phyloP scores from a whole-genome alignment of 1,140 invertebrate species.

The Venustaconcha ellipsiformis region DNA sequence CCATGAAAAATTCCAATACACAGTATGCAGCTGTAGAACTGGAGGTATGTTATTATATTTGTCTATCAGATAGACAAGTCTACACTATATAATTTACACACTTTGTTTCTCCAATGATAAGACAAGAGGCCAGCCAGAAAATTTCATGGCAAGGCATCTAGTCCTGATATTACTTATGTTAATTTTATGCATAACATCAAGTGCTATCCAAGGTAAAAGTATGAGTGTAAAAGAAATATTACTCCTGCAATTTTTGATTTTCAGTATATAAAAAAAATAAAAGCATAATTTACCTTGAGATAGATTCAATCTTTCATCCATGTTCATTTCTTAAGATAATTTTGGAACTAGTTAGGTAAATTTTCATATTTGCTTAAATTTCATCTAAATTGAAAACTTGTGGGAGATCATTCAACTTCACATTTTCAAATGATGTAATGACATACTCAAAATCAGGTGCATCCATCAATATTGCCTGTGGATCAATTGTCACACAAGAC shows the following conservation, averaged over 20 bases:
- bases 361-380: background rate
- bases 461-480: constrained; percentile 64
- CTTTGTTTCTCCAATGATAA: no score
- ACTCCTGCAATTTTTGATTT: background rate
- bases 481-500: constrained; percentile 61
- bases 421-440: background rate
- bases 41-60: no score
- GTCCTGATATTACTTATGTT: no score
- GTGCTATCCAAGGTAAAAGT: background rate
- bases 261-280: background rate
- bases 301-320: background rate
- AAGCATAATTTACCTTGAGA: background rate
- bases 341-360: no score
- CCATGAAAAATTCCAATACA: no score
- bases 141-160: no score
- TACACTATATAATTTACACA: no score
- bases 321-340: background rate
- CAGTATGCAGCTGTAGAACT: no score
- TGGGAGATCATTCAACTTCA: background rate
- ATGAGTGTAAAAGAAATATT: background rate
- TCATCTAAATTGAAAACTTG: background rate
- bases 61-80: no score
- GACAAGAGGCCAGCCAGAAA: no score
- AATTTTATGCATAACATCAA: no score
- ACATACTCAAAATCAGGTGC: constrained; percentile 66